Percentiles rank a stretch among this genome's conserved stretches.
Conservation (phyloP, 2,797 vertebrate species). For the Sparus aurata region DNA sequence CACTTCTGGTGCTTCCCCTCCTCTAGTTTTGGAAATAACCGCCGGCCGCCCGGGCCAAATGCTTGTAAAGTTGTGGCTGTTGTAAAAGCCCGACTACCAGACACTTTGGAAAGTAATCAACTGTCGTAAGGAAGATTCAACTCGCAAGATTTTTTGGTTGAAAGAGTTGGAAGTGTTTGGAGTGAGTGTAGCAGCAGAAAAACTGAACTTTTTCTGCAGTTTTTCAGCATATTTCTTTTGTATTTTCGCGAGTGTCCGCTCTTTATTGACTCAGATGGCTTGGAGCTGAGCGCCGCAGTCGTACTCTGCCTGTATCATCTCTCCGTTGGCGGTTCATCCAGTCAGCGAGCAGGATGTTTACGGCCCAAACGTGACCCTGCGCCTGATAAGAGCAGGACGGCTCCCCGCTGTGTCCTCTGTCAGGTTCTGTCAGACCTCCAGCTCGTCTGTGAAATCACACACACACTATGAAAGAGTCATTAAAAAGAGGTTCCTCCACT, state of each 20-base stretch:
- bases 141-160: conserved; percentile 44
- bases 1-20: conserved; percentile 42
- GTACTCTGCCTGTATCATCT: conserved; percentile 22
- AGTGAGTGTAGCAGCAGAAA: conserved; percentile 39
- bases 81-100: conserved; percentile 54
- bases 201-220: background rate
- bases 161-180: conserved; percentile 45
- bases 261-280: background rate
- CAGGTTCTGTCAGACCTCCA: conserved; percentile 64
- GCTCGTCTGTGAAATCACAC: conserved; percentile 28
- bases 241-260: background rate
- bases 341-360: conserved; percentile 76
- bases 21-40: conserved; percentile 45
- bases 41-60: conserved; percentile 45
- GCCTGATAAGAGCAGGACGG: conserved; percentile 69
- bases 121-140: conserved; percentile 51
- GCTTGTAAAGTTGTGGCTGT: conserved; percentile 62
- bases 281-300: conserved; percentile 16
- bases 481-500: background rate
- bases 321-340: conserved; percentile 48
- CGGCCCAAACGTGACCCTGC: conserved; percentile 69
- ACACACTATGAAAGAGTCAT: background rate
- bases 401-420: conserved; percentile 60
- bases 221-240: conserved; percentile 3
- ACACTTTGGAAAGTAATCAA: conserved; percentile 62